Conservation (phyloP, 2,888 invertebrate genomes). For the Pardosa pseudoannulata region DNA sequence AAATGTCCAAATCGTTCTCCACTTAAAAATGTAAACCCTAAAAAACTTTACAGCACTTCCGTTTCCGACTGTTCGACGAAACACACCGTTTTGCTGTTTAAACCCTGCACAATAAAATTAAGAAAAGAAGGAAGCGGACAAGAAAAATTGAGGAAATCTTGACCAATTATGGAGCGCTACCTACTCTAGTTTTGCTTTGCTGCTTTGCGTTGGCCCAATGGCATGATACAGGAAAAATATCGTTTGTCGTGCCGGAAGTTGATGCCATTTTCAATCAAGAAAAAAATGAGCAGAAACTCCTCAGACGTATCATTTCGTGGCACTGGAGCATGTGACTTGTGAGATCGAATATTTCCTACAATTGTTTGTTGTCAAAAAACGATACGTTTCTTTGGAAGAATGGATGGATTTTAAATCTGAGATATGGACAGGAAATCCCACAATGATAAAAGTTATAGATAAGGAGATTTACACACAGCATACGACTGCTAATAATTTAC, state of each 20-base stretch:
- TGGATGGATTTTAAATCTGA: too few relatives aligned
- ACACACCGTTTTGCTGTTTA: background rate
- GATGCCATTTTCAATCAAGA: background rate
- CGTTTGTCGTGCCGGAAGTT: slow-evolving; percentile 2
- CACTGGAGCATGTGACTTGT: background rate
- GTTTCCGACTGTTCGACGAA: background rate
- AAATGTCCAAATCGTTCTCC: background rate
- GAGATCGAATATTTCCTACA: too few relatives aligned
- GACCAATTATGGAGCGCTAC: slow-evolving; percentile 8
- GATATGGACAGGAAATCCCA: too few relatives aligned
- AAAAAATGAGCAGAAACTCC: background rate
- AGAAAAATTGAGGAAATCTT: background rate
- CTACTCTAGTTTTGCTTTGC: background rate
- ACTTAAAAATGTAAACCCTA: background rate
- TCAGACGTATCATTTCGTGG: background rate
- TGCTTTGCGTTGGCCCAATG: background rate
- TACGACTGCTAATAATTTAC: too few relatives aligned
- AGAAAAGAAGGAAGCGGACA: background rate
- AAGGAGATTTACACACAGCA: too few relatives aligned
- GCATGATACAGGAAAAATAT: background rate
- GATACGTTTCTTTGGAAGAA: too few relatives aligned
- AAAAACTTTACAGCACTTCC: background rate
- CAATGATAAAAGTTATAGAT: too few relatives aligned
- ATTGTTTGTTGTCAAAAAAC: too few relatives aligned
- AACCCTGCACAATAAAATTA: background rate